Percentiles rank a stretch among this genome's conserved stretches.
These are phyloP conservation scores for Rattus rattus DNA, from an alignment of 2,113 vertebrate genomes.

Conservation along the genomic window DNA sequence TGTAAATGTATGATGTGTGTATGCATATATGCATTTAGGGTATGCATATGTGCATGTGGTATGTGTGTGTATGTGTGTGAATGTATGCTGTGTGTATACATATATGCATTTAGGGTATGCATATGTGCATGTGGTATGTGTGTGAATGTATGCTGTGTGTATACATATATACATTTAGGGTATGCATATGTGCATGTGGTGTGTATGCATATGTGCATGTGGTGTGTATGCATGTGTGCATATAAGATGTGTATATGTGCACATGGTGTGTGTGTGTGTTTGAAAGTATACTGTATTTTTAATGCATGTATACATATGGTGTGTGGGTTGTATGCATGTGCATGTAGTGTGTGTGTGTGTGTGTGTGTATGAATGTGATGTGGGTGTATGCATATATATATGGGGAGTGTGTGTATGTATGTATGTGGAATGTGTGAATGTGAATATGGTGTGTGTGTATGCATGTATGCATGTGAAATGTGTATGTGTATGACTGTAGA, in stretches of 20 bases:
- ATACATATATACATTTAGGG: background rate
- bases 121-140: background rate
- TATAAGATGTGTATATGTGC: too few relatives aligned
- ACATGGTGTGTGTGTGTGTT: background rate
- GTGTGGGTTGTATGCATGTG: fast-evolving
- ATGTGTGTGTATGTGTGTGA: too few relatives aligned
- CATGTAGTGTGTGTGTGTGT: background rate
- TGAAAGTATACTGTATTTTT: background rate
- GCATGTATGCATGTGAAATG: too few relatives aligned
- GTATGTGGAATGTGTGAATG: too few relatives aligned
- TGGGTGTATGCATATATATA: fast-evolving
- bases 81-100: too few relatives aligned
- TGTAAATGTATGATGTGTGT: too few relatives aligned
- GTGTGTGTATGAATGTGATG: background rate
- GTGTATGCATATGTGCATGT: too few relatives aligned
- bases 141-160: too few relatives aligned
- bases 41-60: background rate
- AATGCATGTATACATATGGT: background rate
- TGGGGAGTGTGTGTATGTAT: fast-evolving
- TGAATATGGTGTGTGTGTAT: background rate
- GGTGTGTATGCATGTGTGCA: background rate
- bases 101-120: too few relatives aligned
- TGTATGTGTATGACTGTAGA: background rate
- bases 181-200: background rate
- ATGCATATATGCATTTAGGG: background rate